Evolutionary conservation across 2,113 vertebrate genomes (phyloP), one percentile per base, ranked within the genome.

Genomic region (Oncorhynchus nerka): DNA sequence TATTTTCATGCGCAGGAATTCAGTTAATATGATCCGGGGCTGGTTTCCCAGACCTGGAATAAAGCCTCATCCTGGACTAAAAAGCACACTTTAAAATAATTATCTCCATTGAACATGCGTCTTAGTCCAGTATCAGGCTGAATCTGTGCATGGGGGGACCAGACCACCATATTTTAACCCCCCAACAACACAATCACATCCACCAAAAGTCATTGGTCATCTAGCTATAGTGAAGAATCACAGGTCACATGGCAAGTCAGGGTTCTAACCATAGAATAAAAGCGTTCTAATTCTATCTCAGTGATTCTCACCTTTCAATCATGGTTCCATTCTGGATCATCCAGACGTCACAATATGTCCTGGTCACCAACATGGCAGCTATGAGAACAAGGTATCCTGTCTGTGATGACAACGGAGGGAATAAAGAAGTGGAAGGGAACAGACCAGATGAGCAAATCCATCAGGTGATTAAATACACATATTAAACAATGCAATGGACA

Each of bases 291-390:
- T 24, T 26, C 19, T n/a, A 51, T 8, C 28, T 59, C 68, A 3
- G n/a, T 24, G 9, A 64, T 79, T 39, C 86, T 76, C 93, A 99
- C 98, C 98, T 99, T 95, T 99, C 97, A 84, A 99, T 99, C 90
- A 98, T 94, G 69, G 98, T 99, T 71, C 97, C 97, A 73, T 99
- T 99, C 75, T 99, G 97, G 93, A 99, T 99, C 97, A 99, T 99
- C 98, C 97, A 99, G 68, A 99, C 96, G 48, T 99, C 98, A 90
- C 97, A 99, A 62, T 98, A 99, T 1, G 98, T 99, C 80, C 98
- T 94, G 78, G 95, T 84, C 67, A 99, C 94, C 86, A 99, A 92
- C 96, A 95, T 98, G 73, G 92, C 87, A 55, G 97, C 97, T 79
- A 99, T 98, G 49, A 99, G 88, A 81, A 97, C 0, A 76, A 99